Conservation (phyloP, 1,140 invertebrate genomes). For the Lordiphosa clarofinis region DNA sequence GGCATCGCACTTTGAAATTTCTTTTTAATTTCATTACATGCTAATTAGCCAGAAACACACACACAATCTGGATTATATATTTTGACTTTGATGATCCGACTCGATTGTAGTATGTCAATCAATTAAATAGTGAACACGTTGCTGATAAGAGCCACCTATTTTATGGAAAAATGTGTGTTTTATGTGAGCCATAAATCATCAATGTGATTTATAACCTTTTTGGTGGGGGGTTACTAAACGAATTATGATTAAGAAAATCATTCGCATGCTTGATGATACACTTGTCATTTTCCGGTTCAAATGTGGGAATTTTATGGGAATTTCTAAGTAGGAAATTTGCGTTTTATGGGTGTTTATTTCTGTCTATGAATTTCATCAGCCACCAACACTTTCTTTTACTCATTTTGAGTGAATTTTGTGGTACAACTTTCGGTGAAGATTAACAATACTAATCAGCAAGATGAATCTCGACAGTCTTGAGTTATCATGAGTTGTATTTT, state of each 20-base stretch:
- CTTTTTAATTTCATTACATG: conserved; percentile 35
- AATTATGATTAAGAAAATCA: conserved; percentile 28
- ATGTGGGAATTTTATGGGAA: conserved; percentile 25
- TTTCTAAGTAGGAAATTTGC: conserved; percentile 18
- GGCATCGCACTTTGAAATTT: conserved; percentile 15
- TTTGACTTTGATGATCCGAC: conserved; percentile 51
- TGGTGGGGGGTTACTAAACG: conserved; percentile 21
- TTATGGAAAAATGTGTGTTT: conserved; percentile 6
- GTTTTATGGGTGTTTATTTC: conserved; percentile 27
- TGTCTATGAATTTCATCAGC: conserved; percentile 51
- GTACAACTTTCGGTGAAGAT: conserved; percentile 40
- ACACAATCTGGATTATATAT: conserved; percentile 12
- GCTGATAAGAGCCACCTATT: conserved; percentile 38
- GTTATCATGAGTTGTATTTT: conserved; percentile 8
- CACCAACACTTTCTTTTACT: conserved; percentile 16
- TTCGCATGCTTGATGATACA: conserved; percentile 30
- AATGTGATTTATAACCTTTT: conserved; percentile 19
- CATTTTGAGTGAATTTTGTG: conserved; percentile 9
- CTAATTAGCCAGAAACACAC: conserved; percentile 33
- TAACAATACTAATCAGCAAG: conserved; percentile 29
- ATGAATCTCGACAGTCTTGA: conserved; percentile 1
- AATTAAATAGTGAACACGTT: conserved; percentile 52
- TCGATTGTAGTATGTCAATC: conserved; percentile 53
- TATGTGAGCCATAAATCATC: conserved; percentile 9
- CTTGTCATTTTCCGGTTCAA: conserved; percentile 20